Percentiles rank a stretch among this genome's conserved stretches.
These are phyloP conservation scores for Perizoma flavofasciatum DNA, from an alignment of 2,888 invertebrate species.

Conservation along the genomic window DNA sequence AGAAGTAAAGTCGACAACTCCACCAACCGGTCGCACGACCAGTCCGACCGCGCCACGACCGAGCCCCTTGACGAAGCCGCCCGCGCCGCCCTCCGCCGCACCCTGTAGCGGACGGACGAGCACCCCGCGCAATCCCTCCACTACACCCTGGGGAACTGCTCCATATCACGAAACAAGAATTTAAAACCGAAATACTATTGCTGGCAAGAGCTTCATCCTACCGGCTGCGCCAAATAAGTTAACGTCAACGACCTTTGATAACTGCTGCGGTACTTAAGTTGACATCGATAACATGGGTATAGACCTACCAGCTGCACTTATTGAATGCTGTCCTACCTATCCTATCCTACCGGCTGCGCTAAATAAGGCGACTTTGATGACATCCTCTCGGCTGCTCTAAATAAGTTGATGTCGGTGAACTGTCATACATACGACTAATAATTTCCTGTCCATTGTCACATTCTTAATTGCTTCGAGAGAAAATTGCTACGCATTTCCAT, in stretches of 20 bases:
- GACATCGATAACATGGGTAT: not conserved
- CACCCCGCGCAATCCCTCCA: constrained; percentile 67
- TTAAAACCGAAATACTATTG: constrained; percentile 1
- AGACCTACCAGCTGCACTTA: not conserved
- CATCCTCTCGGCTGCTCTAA: not conserved
- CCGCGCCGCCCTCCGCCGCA: constrained; percentile 60
- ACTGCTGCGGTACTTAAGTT: not conserved
- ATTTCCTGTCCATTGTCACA: too few relatives aligned
- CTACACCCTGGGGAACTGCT: constrained; percentile 56
- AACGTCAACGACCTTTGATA: not conserved
- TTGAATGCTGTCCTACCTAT: too few relatives aligned
- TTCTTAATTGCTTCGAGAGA: too few relatives aligned
- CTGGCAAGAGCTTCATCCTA: not conserved
- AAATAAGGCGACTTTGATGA: not conserved
- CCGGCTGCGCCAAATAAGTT: not conserved
- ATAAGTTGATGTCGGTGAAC: not conserved
- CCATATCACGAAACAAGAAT: constrained; percentile 22
- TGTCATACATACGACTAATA: too few relatives aligned
- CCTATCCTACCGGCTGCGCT: not conserved
- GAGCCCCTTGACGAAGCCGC: constrained; percentile 63
- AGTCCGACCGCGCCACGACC: constrained; percentile 65
- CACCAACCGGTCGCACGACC: constrained; percentile 65
- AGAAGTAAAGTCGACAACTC: constrained; percentile 70
- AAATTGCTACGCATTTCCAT: not conserved
- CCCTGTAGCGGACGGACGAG: constrained; percentile 61